These are phyloP conservation scores for Ailuropoda melanoleuca DNA, from an alignment of 2,113 vertebrate genomes.

Conservation along the genomic window DNA sequence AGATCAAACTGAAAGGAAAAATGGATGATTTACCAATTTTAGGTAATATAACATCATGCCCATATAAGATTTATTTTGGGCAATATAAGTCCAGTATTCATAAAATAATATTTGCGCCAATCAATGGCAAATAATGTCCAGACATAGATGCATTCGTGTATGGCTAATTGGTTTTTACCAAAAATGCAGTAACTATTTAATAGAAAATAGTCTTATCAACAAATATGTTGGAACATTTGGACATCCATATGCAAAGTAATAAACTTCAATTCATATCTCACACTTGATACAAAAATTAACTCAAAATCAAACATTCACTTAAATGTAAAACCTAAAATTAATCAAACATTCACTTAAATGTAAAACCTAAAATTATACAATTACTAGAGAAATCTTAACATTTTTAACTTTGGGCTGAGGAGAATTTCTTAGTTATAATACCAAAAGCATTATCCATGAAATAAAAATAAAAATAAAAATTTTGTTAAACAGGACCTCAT, in stretches of 20 bases:
- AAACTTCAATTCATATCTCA: background rate
- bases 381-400: background rate
- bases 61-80: background rate
- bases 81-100: background rate
- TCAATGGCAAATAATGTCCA: background rate
- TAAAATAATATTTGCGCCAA: background rate
- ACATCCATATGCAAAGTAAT: background rate
- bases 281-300: background rate
- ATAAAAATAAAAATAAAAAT: background rate
- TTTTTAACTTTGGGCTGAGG: background rate
- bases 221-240: background rate
- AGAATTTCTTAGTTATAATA: background rate
- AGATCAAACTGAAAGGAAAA: background rate
- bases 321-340: background rate
- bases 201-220: background rate
- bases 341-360: background rate
- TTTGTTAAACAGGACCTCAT: background rate
- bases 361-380: background rate
- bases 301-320: background rate
- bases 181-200: background rate
- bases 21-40: background rate
- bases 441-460: background rate
- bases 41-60: background rate
- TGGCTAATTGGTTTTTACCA: background rate
- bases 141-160: background rate